Evolutionary conservation across 2,113 vertebrate species (phyloP).

Genomic region (Odontesthes bonariensis): DNA sequence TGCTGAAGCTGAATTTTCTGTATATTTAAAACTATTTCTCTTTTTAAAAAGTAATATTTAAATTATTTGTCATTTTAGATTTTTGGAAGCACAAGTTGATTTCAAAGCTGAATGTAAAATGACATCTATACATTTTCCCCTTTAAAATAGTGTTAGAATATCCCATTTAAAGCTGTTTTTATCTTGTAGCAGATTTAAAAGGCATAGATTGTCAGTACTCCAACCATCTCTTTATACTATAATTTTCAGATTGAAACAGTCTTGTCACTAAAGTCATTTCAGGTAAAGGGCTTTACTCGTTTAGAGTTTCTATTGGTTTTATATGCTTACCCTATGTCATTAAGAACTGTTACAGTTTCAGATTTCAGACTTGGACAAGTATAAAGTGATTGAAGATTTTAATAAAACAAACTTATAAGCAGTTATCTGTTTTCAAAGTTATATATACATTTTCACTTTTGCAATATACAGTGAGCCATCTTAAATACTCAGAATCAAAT

Average conservation of each 20-base stretch:
- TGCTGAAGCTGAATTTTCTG: not conserved
- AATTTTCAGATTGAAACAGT: conserved; percentile 20
- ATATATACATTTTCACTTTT: not conserved
- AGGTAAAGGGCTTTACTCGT: conserved; percentile 25
- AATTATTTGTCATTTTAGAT: too few relatives aligned
- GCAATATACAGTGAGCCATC: not conserved
- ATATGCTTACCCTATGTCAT: conserved; percentile 31
- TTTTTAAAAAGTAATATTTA: too few relatives aligned
- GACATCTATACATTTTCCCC: too few relatives aligned
- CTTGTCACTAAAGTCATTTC: conserved; percentile 21
- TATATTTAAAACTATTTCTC: not conserved
- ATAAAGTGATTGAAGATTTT: conserved; percentile 7
- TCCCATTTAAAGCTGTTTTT: too few relatives aligned
- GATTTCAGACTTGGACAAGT: conserved; percentile 1
- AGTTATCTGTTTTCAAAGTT: conserved; percentile 3
- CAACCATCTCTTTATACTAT: conserved; percentile 12
- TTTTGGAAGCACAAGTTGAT: too few relatives aligned
- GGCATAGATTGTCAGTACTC: too few relatives aligned
- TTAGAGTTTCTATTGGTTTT: conserved; percentile 49
- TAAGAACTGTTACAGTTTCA: conserved; percentile 25
- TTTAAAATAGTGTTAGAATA: too few relatives aligned
- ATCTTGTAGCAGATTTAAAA: too few relatives aligned
- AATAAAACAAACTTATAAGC: not conserved
- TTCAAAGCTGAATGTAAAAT: too few relatives aligned
- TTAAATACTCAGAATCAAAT: conserved; percentile 40